Percentiles rank a stretch among this genome's conserved stretches.
phyloP scores from a whole-genome alignment of 2,797 vertebrate species.

The Balearica regulorum region DNA sequence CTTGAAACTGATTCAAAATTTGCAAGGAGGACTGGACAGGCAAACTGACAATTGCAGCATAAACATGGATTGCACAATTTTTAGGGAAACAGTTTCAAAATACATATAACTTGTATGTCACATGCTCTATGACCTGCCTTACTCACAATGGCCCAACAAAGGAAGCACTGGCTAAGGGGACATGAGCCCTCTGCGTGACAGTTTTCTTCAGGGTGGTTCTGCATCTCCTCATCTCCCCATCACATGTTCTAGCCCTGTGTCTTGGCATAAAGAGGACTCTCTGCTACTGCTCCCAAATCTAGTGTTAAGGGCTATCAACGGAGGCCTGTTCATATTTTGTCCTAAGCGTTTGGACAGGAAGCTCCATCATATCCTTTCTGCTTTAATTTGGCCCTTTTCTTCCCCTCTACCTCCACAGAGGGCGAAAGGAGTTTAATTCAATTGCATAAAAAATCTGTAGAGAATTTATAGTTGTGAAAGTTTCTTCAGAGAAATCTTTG shows the following conservation, averaged over 20 bases:
- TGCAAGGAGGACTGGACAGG: background rate
- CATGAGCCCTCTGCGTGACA: rapidly evolving
- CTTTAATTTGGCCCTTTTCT: background rate
- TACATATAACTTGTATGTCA: background rate
- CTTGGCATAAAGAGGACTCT: background rate
- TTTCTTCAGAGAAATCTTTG: background rate
- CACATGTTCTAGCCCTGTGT: background rate
- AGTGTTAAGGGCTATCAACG: background rate
- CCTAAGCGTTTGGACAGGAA: background rate
- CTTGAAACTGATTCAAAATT: background rate
- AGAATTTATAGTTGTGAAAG: background rate
- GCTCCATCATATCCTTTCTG: background rate
- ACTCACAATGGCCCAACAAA: rapidly evolving
- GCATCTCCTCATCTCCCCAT: background rate
- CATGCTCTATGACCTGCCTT: background rate
- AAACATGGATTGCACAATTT: background rate
- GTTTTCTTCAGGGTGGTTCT: background rate
- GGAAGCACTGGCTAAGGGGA: background rate
- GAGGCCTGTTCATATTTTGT: background rate
- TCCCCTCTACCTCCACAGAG: background rate
- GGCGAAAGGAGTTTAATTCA: background rate
- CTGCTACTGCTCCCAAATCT: background rate
- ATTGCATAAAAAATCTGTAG: background rate
- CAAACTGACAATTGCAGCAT: background rate
- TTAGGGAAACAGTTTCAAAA: background rate